Evolutionary conservation across 2,797 vertebrate genomes (phyloP).

Genomic region (Mustela erminea): DNA sequence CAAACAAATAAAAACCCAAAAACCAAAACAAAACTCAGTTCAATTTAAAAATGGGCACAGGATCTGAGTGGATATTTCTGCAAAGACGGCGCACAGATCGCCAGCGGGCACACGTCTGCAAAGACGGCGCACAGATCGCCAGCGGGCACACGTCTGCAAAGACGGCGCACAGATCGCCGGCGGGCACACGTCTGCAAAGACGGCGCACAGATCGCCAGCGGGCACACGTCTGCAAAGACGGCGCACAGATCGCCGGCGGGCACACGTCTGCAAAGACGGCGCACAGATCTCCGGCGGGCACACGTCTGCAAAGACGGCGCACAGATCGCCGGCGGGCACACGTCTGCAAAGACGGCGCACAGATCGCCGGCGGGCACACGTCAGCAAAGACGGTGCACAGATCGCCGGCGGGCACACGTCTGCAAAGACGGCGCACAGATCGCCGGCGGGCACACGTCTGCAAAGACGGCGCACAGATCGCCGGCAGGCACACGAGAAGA

Average conservation of each 20-base stretch:
- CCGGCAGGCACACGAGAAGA: rapidly evolving
- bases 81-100: background rate
- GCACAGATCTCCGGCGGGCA: rapidly evolving
- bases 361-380: background rate
- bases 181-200: too few relatives aligned
- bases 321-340: background rate
- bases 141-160: too few relatives aligned
- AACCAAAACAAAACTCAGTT: too few relatives aligned
- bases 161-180: background rate
- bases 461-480: background rate
- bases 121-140: background rate
- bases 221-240: background rate
- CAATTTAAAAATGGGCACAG: background rate
- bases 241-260: rapidly evolving
- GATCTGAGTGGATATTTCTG: background rate
- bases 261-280: background rate
- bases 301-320: background rate
- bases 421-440: background rate
- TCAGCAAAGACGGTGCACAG: background rate
- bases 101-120: rapidly evolving
- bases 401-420: background rate
- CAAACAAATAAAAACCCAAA: too few relatives aligned
- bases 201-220: background rate
- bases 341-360: background rate
- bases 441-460: rapidly evolving